Percentiles rank a stretch among this genome's conserved stretches.
Conservation (phyloP, 2,797 vertebrate genomes). For the Cheirogaleus major region DNA sequence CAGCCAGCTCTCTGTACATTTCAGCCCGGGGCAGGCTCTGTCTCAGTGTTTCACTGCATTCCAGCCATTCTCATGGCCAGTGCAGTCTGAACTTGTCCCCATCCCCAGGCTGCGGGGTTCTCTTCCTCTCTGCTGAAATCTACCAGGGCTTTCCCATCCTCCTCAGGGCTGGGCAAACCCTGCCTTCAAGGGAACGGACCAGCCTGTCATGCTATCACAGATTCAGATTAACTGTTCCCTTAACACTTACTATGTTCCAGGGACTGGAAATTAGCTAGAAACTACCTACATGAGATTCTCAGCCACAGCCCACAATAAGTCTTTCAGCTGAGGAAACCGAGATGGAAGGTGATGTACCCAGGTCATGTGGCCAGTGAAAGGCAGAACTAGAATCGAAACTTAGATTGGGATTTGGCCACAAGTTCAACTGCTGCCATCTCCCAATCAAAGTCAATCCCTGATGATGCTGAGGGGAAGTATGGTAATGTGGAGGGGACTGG, state of each 20-base stretch:
- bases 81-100: not conserved
- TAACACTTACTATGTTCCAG: not conserved
- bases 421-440: not conserved
- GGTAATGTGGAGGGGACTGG: not conserved
- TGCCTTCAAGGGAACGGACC: not conserved
- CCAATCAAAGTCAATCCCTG: not conserved
- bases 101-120: not conserved
- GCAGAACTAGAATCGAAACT: not conserved
- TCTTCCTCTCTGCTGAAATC: not conserved
- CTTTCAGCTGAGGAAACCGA: not conserved
- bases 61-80: not conserved
- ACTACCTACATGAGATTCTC: not conserved
- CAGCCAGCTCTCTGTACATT: too few species aligned
- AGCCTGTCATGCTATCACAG: not conserved
- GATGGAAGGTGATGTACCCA: rapidly evolving
- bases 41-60: not conserved
- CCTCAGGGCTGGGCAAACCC: not conserved
- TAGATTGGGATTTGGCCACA: not conserved
- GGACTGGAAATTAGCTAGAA: not conserved
- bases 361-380: not conserved
- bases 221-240: not conserved
- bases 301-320: not conserved
- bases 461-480: not conserved
- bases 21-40: not conserved
- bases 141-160: not conserved